Conservation (phyloP, 92 coral and sea anemone species). For the Paramuricea clavata region DNA sequence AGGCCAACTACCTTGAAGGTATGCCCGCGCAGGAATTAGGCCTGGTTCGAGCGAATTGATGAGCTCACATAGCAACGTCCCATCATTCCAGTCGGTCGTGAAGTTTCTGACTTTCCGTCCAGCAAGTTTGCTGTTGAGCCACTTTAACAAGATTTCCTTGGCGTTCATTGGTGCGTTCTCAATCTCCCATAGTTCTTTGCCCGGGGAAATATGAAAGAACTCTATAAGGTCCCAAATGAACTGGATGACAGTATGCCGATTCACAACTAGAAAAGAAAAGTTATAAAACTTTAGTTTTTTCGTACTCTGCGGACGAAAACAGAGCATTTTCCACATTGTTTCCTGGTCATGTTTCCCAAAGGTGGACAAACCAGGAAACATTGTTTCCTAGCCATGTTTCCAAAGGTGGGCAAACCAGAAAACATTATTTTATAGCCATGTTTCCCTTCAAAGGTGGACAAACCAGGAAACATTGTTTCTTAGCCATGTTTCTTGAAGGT, state of each 20-base stretch:
- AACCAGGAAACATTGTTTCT: too few relatives aligned
- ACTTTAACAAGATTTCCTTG: constrained; percentile 78
- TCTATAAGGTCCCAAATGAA: constrained; percentile 85
- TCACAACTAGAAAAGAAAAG: constrained; percentile 70
- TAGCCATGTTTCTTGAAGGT: too few relatives aligned
- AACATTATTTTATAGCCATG: too few relatives aligned
- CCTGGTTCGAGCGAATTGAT: constrained; percentile 88
- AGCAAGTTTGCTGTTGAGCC: constrained; percentile 90
- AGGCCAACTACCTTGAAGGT: constrained; percentile 76
- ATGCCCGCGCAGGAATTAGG: constrained; percentile 75
- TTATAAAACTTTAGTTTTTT: background rate
- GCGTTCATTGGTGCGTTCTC: constrained; percentile 58
- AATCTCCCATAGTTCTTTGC: constrained; percentile 74
- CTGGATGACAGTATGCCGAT: constrained; percentile 64
- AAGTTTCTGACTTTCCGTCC: constrained; percentile 80
- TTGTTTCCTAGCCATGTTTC: too few relatives aligned
- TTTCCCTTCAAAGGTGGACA: too few relatives aligned
- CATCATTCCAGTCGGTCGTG: constrained; percentile 93
- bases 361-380: too few relatives aligned
- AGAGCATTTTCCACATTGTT: too few relatives aligned
- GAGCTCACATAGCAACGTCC: constrained; percentile 87
- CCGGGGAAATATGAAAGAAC: constrained; percentile 75
- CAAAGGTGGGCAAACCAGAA: too few relatives aligned
- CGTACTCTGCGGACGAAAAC: too few relatives aligned
- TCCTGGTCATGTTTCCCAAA: too few relatives aligned